Percentiles rank a stretch among this genome's conserved stretches.
phyloP scores from a whole-genome alignment of 1,140 invertebrate species.

The Bombus confusus region DNA sequence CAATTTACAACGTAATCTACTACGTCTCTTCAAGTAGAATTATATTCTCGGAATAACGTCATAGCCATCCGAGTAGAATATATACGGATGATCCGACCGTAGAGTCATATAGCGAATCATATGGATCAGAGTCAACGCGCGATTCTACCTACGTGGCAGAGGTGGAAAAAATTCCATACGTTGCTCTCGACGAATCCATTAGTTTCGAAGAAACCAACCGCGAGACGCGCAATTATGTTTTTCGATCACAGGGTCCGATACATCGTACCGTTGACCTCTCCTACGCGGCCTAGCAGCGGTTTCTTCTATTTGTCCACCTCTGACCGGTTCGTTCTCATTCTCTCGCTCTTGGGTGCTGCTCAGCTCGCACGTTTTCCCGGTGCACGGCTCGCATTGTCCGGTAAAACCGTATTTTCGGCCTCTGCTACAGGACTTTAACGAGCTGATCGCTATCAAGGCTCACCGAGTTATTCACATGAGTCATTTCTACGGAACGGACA shows the following conservation, averaged over 20 bases:
- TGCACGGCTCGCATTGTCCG: slow-evolving; percentile 22
- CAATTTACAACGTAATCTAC: too few species aligned
- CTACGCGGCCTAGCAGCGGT: not conserved
- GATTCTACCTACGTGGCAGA: not conserved
- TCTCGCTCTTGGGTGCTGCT: slow-evolving; percentile 1
- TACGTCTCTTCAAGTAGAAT: too few species aligned
- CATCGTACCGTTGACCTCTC: not conserved
- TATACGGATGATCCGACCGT: too few species aligned
- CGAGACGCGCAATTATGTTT: not conserved
- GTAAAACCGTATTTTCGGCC: slow-evolving; percentile 72
- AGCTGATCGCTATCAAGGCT: slow-evolving; percentile 79
- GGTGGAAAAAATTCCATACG: not conserved
- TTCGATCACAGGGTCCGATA: not conserved
- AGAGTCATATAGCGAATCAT: too few species aligned
- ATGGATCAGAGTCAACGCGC: not conserved
- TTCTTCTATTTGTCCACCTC: slow-evolving; percentile 45
- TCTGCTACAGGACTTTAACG: slow-evolving; percentile 74
- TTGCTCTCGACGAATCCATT: not conserved
- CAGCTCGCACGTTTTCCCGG: slow-evolving; percentile 59
- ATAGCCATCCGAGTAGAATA: too few species aligned
- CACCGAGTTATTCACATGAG: slow-evolving; percentile 72
- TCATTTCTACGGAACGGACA: slow-evolving; percentile 69
- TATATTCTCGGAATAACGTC: too few species aligned
- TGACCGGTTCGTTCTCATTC: slow-evolving; percentile 9
- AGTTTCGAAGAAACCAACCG: not conserved